Evolutionary conservation across 2,797 vertebrate species (phyloP).

Genomic region (Notolepis coatsorum): DNA sequence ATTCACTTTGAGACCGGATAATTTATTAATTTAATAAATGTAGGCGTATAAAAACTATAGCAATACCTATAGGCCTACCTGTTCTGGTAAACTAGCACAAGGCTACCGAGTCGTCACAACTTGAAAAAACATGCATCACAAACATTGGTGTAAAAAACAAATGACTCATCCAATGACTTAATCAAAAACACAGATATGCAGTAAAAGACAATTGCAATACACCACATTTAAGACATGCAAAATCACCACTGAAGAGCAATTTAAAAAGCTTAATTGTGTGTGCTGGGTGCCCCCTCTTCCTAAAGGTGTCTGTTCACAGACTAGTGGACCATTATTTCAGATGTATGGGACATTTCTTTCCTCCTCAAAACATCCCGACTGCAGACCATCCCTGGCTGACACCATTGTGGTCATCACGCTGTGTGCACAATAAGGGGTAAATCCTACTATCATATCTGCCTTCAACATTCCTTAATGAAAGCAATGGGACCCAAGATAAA

Average conservation of each 20-base stretch:
- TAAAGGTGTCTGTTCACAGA: neutral
- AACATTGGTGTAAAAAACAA: neutral
- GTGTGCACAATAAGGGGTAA: too few relatives aligned
- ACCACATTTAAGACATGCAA: neutral
- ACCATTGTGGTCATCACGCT: too few relatives aligned
- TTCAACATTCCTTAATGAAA: too few relatives aligned
- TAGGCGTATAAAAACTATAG: too few relatives aligned
- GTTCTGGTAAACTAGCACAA: neutral
- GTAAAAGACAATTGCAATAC: neutral
- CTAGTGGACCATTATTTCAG: neutral
- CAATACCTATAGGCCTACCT: too few relatives aligned
- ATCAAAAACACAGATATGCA: neutral
- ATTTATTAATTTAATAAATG: neutral
- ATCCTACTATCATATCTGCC: too few relatives aligned
- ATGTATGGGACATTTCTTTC: too few relatives aligned
- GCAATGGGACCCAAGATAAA: too few relatives aligned
- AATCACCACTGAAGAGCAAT: neutral
- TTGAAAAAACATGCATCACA: neutral
- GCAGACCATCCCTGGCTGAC: too few relatives aligned
- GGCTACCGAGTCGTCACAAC: neutral
- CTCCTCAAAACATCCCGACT: too few relatives aligned
- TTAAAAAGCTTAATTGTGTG: neutral
- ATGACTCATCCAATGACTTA: neutral
- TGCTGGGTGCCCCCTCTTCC: neutral
- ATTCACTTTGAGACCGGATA: neutral